phyloP scores from a whole-genome alignment of 2,888 invertebrate species.

The Chironomus riparius region DNA sequence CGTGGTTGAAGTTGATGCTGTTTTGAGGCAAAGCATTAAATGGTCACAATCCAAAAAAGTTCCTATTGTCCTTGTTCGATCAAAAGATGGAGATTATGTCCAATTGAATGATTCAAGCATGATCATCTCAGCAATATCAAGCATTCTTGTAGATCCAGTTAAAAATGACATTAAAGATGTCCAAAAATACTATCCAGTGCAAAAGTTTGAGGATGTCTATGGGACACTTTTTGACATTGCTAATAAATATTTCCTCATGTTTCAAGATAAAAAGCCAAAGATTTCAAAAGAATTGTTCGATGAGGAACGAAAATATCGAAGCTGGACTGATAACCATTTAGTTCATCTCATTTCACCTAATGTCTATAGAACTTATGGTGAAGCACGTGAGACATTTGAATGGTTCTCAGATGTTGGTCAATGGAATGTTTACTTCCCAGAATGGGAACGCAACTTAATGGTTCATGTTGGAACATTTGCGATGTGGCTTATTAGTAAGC shows the following conservation, averaged over 20 bases:
- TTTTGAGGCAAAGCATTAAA: constrained; percentile 78
- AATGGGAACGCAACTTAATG: constrained; percentile 76
- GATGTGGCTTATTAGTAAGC: constrained; percentile 88
- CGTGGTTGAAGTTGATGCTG: constrained; percentile 94
- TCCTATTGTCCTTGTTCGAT: constrained; percentile 74
- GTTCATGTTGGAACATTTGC: constrained; percentile 87
- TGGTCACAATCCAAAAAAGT: constrained; percentile 94
- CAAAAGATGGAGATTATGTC: constrained; percentile 60
- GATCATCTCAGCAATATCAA: constrained; percentile 80
- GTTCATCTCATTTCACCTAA: constrained; percentile 95
- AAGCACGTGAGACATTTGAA: constrained; percentile 83
- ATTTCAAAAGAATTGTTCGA: constrained; percentile 28
- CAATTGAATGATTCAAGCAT: constrained; percentile 90
- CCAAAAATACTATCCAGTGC: constrained; percentile 64
- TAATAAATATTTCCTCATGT: constrained; percentile 85
- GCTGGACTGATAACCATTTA: constrained; percentile 85
- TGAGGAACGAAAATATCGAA: constrained; percentile 88
- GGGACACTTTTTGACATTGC: constrained; percentile 67
- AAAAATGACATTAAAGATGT: constrained; percentile 55
- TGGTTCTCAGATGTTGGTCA: constrained; percentile 91
- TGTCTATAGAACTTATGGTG: constrained; percentile 77
- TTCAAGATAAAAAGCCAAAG: constrained; percentile 50
- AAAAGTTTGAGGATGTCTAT: constrained; percentile 55
- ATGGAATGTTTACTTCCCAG: constrained; percentile 82
- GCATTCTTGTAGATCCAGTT: constrained; percentile 56